phyloP scores from a whole-genome alignment of 2,113 vertebrate species.

The Crotalus viridis region DNA sequence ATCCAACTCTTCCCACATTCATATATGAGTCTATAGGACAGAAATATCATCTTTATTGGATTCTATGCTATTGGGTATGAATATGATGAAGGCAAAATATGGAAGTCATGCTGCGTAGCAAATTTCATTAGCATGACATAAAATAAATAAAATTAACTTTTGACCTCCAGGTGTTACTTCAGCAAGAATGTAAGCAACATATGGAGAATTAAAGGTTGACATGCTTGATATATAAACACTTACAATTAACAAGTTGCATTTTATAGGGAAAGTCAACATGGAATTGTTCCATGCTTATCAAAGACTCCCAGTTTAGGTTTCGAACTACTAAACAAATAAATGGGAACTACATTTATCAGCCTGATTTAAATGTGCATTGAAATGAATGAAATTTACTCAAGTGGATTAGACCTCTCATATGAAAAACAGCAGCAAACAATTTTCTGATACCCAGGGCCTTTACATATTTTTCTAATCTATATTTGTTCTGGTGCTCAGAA shows the following conservation, averaged over 20 bases:
- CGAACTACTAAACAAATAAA: neutral
- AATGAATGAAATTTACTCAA: neutral
- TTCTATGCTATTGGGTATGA: neutral
- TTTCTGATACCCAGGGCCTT: neutral
- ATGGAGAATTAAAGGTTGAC: neutral
- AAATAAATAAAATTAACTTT: neutral
- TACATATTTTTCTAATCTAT: conserved; percentile 37
- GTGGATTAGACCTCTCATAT: neutral
- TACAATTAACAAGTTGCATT: neutral
- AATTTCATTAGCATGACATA: conserved; percentile 22
- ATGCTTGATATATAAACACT: neutral
- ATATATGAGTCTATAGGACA: neutral
- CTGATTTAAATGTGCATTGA: neutral
- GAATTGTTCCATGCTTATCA: neutral
- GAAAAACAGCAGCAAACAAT: neutral
- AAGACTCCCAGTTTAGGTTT: neutral
- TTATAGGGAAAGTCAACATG: neutral
- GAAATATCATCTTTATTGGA: neutral
- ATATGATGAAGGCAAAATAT: neutral
- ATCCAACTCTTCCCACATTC: neutral
- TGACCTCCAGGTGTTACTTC: neutral
- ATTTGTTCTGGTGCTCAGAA: conserved; percentile 25
- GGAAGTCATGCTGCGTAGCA: conserved; percentile 6
- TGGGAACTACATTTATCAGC: neutral
- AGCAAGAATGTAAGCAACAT: neutral